Percentiles rank a stretch among this genome's conserved stretches.
phyloP scores from a whole-genome alignment of 2,113 vertebrate species.

The Chauna torquata region DNA sequence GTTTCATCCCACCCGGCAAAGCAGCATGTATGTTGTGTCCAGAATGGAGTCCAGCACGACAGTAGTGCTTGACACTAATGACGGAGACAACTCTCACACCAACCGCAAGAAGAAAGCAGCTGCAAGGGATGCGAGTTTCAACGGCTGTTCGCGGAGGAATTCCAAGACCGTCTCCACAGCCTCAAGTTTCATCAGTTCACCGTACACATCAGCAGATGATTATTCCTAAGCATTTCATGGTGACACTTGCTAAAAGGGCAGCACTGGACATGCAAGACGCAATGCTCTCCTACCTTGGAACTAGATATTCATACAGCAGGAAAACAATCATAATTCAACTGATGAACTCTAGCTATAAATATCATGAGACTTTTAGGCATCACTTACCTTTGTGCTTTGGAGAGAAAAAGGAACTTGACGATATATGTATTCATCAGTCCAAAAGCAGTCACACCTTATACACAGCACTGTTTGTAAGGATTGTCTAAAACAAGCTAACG shows the following conservation, averaged over 20 bases:
- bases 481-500: neutral
- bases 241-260: neutral
- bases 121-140: conserved; percentile 65
- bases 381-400: neutral
- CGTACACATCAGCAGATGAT: conserved; percentile 76
- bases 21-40: conserved; percentile 91
- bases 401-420: neutral
- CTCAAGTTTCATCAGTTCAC: conserved; percentile 75
- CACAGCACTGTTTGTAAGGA: neutral
- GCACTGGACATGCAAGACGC: neutral
- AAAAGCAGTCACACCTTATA: neutral
- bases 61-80: conserved; percentile 76
- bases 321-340: neutral
- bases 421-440: neutral
- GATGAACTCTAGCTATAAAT: neutral
- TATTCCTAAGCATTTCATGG: conserved; percentile 75
- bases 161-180: conserved; percentile 66
- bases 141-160: conserved; percentile 56
- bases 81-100: conserved; percentile 54
- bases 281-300: neutral
- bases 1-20: conserved; percentile 86
- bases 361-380: neutral
- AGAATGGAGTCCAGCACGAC: conserved; percentile 90
- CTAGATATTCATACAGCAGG: neutral
- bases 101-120: conserved; percentile 76